Evolutionary conservation across 2,113 vertebrate species (phyloP), one percentile per base, ranked within the genome.

Genomic region (Scomber colias): DNA sequence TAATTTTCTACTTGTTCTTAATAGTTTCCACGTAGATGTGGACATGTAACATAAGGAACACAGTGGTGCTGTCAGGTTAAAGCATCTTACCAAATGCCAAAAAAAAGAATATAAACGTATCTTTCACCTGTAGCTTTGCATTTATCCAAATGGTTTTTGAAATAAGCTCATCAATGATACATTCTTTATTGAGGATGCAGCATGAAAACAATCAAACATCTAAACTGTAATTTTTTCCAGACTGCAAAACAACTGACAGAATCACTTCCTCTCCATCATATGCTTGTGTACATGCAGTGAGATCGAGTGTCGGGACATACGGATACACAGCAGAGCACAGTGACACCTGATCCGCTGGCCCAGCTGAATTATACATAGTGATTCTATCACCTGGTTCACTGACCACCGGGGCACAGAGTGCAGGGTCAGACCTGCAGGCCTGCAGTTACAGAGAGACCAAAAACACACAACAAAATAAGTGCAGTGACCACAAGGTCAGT

Each of bases 351-450:
- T 83, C 85, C 83, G 15, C 62, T 3, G 79, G 63, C 49, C 67
- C 68, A 0, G 49, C 72, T 94, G 81, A 94, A 95, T 94, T 92
- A 95, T 95, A 81, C 82, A 94, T 85, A 59, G 56, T 12, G 86
- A 81, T 88, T 91, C 88, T 79, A 84, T 90, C 86, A 77, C 12
- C 54, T 49, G 84, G 89, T 91, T 90, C 91, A 87, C 44, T 81
- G 83, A 60, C 76, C 81, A 10, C 70, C 49, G 40, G 77, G 69
- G 31, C 65, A 40, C 62, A 49, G 56, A 21, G 60, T n/a, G 45
- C 65, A 59, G 83, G 67, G 19, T 65, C 56, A 64, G 74, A 77
- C 51, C 71, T 63, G 66, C 5, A 31, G 40, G 57, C 59, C 72
- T 3, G 35, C 57, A 50, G 54, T 1, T 63, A 13, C 30, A 55